phyloP scores from a whole-genome alignment of 2,888 invertebrate genomes.

The Oligia latruncula region DNA sequence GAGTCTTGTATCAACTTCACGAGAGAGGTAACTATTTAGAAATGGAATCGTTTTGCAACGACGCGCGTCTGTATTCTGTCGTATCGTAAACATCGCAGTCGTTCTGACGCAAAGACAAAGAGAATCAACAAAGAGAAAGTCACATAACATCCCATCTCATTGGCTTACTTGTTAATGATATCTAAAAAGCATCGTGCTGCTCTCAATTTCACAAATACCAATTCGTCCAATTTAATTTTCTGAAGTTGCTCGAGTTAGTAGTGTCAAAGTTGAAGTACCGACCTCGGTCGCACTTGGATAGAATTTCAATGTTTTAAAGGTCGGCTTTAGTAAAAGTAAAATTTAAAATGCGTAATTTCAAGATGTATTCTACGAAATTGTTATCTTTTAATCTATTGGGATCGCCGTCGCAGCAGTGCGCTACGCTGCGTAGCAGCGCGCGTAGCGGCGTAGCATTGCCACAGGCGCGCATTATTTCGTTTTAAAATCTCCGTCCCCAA shows the following conservation, averaged over 20 bases:
- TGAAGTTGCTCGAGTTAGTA: conserved; percentile 45
- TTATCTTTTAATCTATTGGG: conserved; percentile 31
- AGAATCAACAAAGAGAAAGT: conserved; percentile 32
- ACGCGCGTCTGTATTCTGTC: conserved; percentile 23
- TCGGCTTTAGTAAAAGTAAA: conserved; percentile 29
- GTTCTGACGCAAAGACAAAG: conserved; percentile 31
- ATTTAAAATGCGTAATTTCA: conserved; percentile 17
- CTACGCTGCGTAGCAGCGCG: conserved; percentile 19
- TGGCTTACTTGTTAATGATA: conserved; percentile 38
- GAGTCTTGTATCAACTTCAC: conserved; percentile 22
- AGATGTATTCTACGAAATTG: conserved; percentile 5
- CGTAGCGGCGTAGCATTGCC: conserved; percentile 31
- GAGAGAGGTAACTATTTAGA: conserved; percentile 45
- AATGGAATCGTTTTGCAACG: conserved; percentile 34
- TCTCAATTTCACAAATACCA: conserved; percentile 44
- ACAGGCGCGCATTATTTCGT: conserved; percentile 71
- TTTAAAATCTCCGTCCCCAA: conserved; percentile 79
- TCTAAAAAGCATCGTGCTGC: conserved; percentile 30
- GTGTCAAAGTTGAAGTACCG: conserved; percentile 53
- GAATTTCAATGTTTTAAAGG: conserved; percentile 49
- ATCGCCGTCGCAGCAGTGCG: conserved; percentile 1
- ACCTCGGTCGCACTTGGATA: conserved; percentile 39
- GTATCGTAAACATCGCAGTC: conserved; percentile 44
- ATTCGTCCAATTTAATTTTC: conserved; percentile 51
- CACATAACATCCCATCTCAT: conserved; percentile 27